These are phyloP conservation scores for Trachelus stipa DNA, from an alignment of 2,888 invertebrate genomes.

Conservation along the genomic window DNA sequence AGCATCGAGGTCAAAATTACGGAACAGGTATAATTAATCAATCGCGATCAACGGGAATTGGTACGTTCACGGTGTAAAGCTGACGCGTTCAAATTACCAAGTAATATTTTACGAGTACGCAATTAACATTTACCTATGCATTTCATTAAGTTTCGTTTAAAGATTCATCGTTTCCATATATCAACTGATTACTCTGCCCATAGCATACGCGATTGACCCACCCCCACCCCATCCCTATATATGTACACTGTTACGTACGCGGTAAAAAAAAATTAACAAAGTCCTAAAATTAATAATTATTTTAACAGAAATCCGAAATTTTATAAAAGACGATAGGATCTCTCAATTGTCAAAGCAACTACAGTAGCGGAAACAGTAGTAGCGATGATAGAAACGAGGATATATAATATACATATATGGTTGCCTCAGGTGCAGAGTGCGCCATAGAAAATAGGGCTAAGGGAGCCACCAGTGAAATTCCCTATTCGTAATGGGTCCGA, in stretches of 20 bases:
- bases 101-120: not conserved
- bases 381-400: not conserved
- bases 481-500: slow-evolving; percentile 44
- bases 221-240: not conserved
- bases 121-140: not conserved
- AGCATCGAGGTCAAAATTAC: not conserved
- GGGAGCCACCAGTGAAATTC: not conserved
- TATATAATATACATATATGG: not conserved
- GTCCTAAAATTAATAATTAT: not conserved
- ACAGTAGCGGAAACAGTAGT: not conserved
- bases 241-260: not conserved
- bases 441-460: slow-evolving; percentile 20
- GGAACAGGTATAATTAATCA: not conserved
- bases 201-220: not conserved
- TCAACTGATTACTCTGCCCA: not conserved
- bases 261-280: not conserved
- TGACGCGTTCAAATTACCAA: not conserved
- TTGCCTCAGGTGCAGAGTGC: not conserved
- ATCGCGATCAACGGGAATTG: not conserved
- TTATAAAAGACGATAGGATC: not conserved
- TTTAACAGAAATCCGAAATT: not conserved
- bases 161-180: not conserved
- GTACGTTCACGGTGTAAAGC: not conserved
- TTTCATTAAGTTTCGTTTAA: not conserved
- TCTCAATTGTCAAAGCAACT: not conserved